Base-by-base conservation (phyloP, 2,888 invertebrate species). In the Leptopilina myrica region DNA sequence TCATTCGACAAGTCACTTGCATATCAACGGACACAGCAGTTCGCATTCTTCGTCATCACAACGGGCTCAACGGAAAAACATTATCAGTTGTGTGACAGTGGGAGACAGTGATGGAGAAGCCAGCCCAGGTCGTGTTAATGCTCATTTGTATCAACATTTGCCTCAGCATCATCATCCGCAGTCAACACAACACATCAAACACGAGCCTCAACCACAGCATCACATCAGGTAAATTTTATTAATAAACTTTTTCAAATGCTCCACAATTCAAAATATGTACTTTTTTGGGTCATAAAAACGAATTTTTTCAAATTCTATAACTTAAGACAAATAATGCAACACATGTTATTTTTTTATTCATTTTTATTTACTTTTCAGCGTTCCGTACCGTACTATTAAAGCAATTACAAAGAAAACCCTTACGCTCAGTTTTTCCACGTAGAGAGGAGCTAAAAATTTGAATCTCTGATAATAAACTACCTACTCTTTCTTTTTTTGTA, bases 61-160 rank as follows among this genome's bases (percentile, higher is more conserved):
- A 62, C 86, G 91, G 33, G 78, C 88, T 79, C 94, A 94, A 86
- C 93, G 95, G 78, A 95, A 95, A 89, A 96, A 96, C 91, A 95
- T 95, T 81, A 95, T 96, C 87, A 96, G 95, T 88, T 96, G 96
- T 92, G 95, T 96, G 79, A 96, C 95, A 82, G 95, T 96, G 79
- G 95, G 94, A 83, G 96, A 96, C 88, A 95, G 95, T 90, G 95
- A 96, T 88, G 94, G 94, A 78, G 95, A 96, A 88, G 95, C 94
- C 78, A 93, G 94, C 86, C 93, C 94, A 76, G 93, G 92, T 84
- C 93, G 94, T 14, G 92, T 92, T 20, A 93, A 93, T 78, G 85
- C 86, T 78, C 85, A 86, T 78, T 76, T 89, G 4, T 88, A 89
- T 53, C 89, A 89, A 78, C 89, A 89, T 77, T 80, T 87, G 65